Percentiles rank a stretch among this genome's conserved stretches.
These are phyloP conservation scores for Dicyrtoma fusca DNA, from an alignment of 2,888 invertebrate species.

Conservation along the genomic window DNA sequence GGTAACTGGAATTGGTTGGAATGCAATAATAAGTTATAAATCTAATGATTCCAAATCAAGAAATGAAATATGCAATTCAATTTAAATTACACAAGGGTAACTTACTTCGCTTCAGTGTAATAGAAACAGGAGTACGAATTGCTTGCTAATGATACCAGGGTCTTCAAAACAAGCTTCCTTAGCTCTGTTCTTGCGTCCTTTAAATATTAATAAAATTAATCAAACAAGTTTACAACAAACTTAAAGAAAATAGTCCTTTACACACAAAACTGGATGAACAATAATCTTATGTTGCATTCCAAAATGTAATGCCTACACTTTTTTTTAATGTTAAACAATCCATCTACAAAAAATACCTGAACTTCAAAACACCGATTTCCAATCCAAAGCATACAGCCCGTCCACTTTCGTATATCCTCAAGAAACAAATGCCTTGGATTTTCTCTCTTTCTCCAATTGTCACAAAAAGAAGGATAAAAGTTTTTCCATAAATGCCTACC, in stretches of 20 bases:
- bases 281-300: no score
- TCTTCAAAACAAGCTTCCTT: neutral
- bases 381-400: constrained; percentile 25
- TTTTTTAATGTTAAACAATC: no score
- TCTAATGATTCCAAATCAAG: neutral
- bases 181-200: constrained; percentile 8
- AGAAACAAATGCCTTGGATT: neutral
- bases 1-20: constrained; percentile 19
- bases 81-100: neutral
- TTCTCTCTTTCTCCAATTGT: neutral
- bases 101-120: constrained; percentile 25
- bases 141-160: neutral
- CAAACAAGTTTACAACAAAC: no score
- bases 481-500: constrained; percentile 11
- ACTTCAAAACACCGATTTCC: constrained; percentile 21
- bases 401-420: constrained; percentile 21
- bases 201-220: neutral
- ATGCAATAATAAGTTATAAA: neutral
- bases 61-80: neutral
- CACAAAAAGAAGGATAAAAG: constrained; percentile 16
- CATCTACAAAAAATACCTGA: no score
- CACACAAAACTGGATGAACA: no score
- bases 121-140: neutral
- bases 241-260: no score
- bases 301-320: no score